phyloP scores from a whole-genome alignment of 1,140 invertebrate species.

The Venturia canescens region DNA sequence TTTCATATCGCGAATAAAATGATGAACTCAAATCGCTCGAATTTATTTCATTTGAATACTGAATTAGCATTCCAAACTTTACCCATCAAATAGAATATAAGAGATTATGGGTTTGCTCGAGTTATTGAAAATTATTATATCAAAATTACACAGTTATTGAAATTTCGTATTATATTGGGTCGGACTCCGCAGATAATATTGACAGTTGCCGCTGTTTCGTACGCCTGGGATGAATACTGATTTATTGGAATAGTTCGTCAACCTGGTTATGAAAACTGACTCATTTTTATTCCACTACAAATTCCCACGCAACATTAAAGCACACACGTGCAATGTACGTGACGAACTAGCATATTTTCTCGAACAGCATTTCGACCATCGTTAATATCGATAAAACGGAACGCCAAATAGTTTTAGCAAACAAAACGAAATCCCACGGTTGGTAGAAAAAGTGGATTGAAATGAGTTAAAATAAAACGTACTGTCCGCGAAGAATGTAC shows the following conservation, averaged over 20 bases:
- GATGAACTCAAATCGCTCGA: too few species aligned
- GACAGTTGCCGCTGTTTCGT: slow-evolving; percentile 45
- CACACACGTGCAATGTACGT: not conserved
- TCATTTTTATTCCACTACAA: not conserved
- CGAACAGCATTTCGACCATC: not conserved
- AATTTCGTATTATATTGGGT: not conserved
- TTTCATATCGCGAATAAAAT: too few species aligned
- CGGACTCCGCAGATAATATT: slow-evolving; percentile 48
- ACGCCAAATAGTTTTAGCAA: not conserved
- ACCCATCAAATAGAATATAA: too few species aligned
- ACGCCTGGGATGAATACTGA: slow-evolving; percentile 54
- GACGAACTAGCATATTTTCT: not conserved
- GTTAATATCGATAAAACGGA: not conserved
- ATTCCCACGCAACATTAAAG: not conserved
- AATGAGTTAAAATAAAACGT: too few species aligned
- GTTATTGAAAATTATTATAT: too few species aligned
- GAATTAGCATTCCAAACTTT: too few species aligned
- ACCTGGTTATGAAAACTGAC: slow-evolving; percentile 40
- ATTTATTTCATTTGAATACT: too few species aligned
- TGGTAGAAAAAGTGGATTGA: too few species aligned
- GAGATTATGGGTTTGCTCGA: too few species aligned
- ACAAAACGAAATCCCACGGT: too few species aligned
- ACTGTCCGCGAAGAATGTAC: too few species aligned
- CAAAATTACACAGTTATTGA: not conserved
- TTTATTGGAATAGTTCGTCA: slow-evolving; percentile 51